Percentiles rank a stretch among this genome's conserved stretches.
Evolutionary conservation across 1,140 invertebrate species (phyloP).

Genomic region (Paraescarpia echinospica): DNA sequence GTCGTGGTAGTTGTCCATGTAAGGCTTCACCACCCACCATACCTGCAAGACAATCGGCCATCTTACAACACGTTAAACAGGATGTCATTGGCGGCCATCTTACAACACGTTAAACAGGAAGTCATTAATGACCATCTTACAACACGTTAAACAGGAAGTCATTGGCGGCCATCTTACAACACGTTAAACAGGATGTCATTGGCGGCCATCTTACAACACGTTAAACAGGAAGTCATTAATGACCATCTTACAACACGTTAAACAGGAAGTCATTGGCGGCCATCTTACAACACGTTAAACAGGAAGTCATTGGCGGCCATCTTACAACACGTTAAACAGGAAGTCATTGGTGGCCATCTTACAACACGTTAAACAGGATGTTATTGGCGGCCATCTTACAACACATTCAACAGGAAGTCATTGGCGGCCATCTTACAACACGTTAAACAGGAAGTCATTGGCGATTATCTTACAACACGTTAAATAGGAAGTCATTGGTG

Average conservation of each 20-base stretch:
- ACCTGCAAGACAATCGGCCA: conserved; percentile 37
- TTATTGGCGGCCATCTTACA: too few species aligned
- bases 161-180: background rate
- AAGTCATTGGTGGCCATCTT: too few species aligned
- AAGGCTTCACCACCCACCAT: conserved; percentile 48
- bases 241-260: too few species aligned
- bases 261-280: background rate
- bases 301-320: background rate
- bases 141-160: background rate
- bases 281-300: background rate
- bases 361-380: too few species aligned
- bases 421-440: background rate
- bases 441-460: background rate
- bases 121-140: too few species aligned
- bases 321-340: too few species aligned
- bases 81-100: background rate
- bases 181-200: background rate
- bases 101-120: background rate
- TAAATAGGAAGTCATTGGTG: too few species aligned
- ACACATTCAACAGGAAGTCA: too few species aligned
- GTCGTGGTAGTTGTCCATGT: conserved; percentile 52
- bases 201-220: too few species aligned
- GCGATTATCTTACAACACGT: background rate
- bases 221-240: too few species aligned
- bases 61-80: background rate